These are phyloP conservation scores for Parascotia fuliginaria DNA, from an alignment of 2,888 invertebrate genomes.

Conservation along the genomic window DNA sequence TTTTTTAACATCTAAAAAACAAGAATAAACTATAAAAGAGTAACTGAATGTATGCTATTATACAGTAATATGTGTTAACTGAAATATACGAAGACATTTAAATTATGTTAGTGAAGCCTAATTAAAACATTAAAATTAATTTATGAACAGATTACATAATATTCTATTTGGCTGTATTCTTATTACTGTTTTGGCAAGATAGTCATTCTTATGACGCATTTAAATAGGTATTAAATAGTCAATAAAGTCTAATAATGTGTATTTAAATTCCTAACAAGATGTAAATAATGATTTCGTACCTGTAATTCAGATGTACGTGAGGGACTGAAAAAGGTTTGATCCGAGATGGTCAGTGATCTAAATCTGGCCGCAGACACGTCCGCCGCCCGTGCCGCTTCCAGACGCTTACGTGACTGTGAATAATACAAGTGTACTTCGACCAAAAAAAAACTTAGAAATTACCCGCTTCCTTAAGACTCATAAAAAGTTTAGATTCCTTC, in stretches of 20 bases:
- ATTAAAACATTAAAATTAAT: too few relatives aligned
- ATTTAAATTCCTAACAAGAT: too few relatives aligned
- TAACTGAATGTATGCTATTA: not conserved
- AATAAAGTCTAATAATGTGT: too few relatives aligned
- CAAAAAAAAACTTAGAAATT: conserved; percentile 22
- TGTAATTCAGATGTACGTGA: conserved; percentile 36
- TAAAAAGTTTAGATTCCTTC: conserved; percentile 26
- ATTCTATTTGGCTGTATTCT: too few relatives aligned
- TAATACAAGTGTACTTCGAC: conserved; percentile 26
- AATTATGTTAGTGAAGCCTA: too few relatives aligned
- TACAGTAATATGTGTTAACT: not conserved
- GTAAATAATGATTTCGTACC: conserved; percentile 12
- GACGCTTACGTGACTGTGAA: conserved; percentile 53
- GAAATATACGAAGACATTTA: too few relatives aligned
- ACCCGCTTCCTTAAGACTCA: conserved; percentile 25
- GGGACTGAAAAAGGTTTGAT: conserved; percentile 22
- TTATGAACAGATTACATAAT: too few relatives aligned
- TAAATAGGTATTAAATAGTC: too few relatives aligned
- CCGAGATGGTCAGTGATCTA: conserved; percentile 36
- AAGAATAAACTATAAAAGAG: conserved; percentile 11
- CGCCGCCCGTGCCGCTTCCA: conserved; percentile 34
- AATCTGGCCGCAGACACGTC: conserved; percentile 32
- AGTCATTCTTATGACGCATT: too few relatives aligned
- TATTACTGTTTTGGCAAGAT: too few relatives aligned
- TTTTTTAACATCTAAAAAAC: conserved; percentile 11